Conservation (phyloP, 2,888 invertebrate species). For the Ophion obscuratus region DNA sequence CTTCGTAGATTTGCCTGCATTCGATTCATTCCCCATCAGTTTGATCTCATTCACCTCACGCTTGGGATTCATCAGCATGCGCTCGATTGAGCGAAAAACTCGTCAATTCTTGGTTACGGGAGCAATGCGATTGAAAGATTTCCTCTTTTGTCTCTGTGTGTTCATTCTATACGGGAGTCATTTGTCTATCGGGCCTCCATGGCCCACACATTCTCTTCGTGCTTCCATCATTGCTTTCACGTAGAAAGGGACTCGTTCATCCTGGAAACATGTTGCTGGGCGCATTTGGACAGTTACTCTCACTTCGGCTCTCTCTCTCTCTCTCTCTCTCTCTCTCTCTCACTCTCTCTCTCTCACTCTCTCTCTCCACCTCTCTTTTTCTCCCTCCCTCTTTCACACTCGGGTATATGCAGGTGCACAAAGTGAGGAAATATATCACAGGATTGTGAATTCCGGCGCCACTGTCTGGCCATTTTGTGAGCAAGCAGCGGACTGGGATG, state of each 20-base stretch:
- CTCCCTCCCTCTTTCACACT: background rate
- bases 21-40: background rate
- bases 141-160: background rate
- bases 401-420: background rate
- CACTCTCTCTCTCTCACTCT: background rate
- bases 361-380: background rate
- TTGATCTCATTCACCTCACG: background rate
- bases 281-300: background rate
- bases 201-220: background rate
- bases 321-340: background rate
- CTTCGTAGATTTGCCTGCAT: background rate
- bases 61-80: background rate
- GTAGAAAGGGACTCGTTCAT: background rate
- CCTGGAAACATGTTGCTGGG: background rate
- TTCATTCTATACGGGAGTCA: background rate
- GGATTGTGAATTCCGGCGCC: slow-evolving; percentile 35
- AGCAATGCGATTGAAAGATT: background rate
- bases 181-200: background rate
- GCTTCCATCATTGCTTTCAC: background rate
- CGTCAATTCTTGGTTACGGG: background rate
- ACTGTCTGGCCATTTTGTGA: slow-evolving; percentile 41
- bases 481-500: slow-evolving; percentile 9
- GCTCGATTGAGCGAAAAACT: background rate
- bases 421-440: slow-evolving; percentile 11
- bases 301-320: background rate